These are phyloP conservation scores for Galerucella calmariensis DNA, from an alignment of 2,888 invertebrate genomes.

Conservation along the genomic window DNA sequence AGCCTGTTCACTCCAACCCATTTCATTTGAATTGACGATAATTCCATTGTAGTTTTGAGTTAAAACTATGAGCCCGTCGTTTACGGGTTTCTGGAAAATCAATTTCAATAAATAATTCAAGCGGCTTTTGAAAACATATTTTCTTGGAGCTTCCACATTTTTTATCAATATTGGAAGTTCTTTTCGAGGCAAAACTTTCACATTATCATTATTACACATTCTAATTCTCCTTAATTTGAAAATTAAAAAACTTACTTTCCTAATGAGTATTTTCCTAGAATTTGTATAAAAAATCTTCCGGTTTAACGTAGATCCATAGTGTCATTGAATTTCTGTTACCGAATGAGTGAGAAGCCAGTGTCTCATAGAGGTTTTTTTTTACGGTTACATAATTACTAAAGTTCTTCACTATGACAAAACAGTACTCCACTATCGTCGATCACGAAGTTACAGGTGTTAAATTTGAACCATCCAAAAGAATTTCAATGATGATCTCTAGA, in stretches of 20 bases:
- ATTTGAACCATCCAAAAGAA: not conserved
- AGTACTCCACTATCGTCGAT: not conserved
- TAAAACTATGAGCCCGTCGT: no score
- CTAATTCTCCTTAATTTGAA: not conserved
- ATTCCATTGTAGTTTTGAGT: no score
- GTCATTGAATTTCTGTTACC: constrained; percentile 29
- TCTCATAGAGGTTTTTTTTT: constrained; percentile 50
- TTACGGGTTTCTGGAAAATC: no score
- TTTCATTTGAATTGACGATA: no score
- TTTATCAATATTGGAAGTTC: no score
- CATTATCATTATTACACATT: no score
- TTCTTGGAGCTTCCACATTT: no score
- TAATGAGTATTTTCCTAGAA: not conserved
- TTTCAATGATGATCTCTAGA: no score
- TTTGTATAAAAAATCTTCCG: not conserved
- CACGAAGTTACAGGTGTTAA: not conserved
- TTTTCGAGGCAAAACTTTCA: no score
- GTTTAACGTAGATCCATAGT: not conserved
- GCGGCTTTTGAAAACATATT: no score
- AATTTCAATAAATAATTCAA: no score
- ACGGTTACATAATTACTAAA: constrained; percentile 48
- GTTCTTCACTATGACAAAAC: constrained; percentile 27
- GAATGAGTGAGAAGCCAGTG: constrained; percentile 45
- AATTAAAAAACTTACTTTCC: not conserved
- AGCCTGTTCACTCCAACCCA: no score